A percentile compares a stretch with the other conserved stretches of the same genome.
These are phyloP conservation scores for Lumbricus terrestris DNA, from an alignment of 2,888 invertebrate genomes.

Conservation along the genomic window DNA sequence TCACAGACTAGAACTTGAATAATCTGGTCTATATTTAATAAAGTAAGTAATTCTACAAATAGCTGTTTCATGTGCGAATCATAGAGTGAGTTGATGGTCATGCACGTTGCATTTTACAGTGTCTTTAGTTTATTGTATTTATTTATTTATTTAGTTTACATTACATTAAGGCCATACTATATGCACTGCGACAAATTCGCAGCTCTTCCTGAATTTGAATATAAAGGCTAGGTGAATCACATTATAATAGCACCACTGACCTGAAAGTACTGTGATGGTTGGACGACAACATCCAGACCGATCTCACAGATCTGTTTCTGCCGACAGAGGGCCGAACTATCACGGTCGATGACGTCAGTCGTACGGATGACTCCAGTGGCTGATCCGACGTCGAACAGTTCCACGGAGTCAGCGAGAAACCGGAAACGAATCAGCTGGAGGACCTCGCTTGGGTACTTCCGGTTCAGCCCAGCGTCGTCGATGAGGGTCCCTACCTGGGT, in stretches of 20 bases:
- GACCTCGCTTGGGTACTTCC: constrained; percentile 21
- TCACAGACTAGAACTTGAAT: too few species aligned
- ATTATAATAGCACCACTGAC: constrained; percentile 21
- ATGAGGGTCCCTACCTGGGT: constrained; percentile 30
- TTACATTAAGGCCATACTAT: too few species aligned
- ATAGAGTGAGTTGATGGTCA: too few species aligned
- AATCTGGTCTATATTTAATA: too few species aligned
- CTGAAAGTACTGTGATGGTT: constrained; percentile 32
- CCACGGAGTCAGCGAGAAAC: constrained; percentile 32
- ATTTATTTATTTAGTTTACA: too few species aligned
- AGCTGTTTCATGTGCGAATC: too few species aligned
- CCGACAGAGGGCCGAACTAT: constrained; percentile 29
- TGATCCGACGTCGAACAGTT: constrained; percentile 33
- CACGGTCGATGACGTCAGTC: constrained; percentile 36
- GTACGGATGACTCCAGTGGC: constrained; percentile 37
- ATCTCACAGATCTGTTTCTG: constrained; percentile 32
- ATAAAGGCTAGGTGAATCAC: too few species aligned
- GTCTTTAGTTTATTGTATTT: too few species aligned
- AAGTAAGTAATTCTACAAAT: too few species aligned
- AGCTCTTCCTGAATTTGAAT: background rate
- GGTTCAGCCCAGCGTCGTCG: constrained; percentile 29
- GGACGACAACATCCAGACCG: constrained; percentile 38
- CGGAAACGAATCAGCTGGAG: constrained; percentile 33
- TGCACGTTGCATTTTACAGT: too few species aligned
- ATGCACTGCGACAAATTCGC: too few species aligned